A percentile compares a stretch with the other conserved stretches of the same genome.
These are phyloP conservation scores for Oreochromis tanganicae DNA, from an alignment of 2,113 vertebrate species.

Conservation along the genomic window DNA sequence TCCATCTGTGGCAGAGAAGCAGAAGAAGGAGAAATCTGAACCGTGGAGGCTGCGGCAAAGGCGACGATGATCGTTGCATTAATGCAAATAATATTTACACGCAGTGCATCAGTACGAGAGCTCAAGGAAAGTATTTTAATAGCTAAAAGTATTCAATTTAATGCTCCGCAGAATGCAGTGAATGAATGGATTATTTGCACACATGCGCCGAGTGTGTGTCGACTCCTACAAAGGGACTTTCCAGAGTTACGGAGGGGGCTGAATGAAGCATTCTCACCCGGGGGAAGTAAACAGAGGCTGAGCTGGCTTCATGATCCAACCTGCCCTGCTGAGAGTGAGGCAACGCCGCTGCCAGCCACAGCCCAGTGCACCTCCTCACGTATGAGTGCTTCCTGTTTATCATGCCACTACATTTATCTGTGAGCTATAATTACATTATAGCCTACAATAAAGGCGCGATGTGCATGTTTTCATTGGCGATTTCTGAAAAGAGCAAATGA, in stretches of 20 bases:
- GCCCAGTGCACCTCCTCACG: background rate
- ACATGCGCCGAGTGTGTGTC: background rate
- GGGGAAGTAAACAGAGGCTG: background rate
- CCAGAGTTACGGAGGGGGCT: background rate
- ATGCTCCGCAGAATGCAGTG: background rate
- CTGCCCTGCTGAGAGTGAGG: background rate
- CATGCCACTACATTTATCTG: background rate
- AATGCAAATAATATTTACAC: background rate
- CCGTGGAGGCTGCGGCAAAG: background rate
- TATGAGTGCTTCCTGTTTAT: background rate
- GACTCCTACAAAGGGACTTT: background rate
- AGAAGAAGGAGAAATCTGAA: background rate
- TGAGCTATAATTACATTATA: background rate
- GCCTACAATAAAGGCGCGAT: background rate
- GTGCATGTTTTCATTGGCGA: background rate
- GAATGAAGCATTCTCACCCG: background rate
- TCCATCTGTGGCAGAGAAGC: background rate
- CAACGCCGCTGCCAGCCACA: background rate
- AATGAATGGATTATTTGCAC: background rate
- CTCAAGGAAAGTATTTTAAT: background rate
- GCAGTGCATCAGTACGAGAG: background rate
- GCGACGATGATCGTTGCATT: background rate
- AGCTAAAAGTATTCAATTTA: background rate
- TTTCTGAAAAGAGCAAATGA: background rate
- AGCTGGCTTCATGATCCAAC: background rate